These are phyloP conservation scores for Pogonomyrmex barbatus DNA, from an alignment of 1,140 invertebrate species.

Conservation along the genomic window DNA sequence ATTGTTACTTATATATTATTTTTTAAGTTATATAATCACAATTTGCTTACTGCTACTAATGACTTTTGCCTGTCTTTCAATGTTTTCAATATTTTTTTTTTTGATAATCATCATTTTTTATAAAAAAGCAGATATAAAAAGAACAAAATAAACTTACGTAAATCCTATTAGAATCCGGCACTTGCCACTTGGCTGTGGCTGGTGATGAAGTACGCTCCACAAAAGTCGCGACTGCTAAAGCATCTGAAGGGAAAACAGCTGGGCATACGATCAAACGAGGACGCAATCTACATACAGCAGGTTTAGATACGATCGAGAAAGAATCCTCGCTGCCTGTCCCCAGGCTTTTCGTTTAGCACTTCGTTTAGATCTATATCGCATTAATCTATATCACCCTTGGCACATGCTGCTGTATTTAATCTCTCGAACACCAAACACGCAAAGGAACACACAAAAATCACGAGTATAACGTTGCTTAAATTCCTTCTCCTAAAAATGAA, in stretches of 20 bases:
- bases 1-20: neutral
- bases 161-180: slow-evolving; percentile 82
- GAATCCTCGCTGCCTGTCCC: slow-evolving; percentile 21
- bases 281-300: slow-evolving; percentile 82
- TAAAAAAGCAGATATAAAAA: neutral
- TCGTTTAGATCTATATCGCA: slow-evolving; percentile 32
- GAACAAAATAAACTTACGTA: slow-evolving; percentile 29
- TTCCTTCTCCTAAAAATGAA: neutral
- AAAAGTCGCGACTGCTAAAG: slow-evolving; percentile 80
- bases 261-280: slow-evolving; percentile 80
- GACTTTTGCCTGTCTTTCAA: neutral
- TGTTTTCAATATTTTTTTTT: neutral
- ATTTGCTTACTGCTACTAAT: neutral
- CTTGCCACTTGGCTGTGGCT: slow-evolving; percentile 83
- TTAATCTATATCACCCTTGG: neutral
- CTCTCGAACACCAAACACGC: slow-evolving; percentile 9
- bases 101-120: neutral
- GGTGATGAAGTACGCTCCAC: slow-evolving; percentile 82
- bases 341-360: slow-evolving; percentile 52
- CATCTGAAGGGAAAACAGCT: slow-evolving; percentile 78
- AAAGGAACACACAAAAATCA: neutral
- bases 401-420: neutral
- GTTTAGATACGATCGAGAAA: slow-evolving; percentile 71
- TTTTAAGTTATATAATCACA: neutral
- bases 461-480: neutral